Evolutionary conservation across 2,888 invertebrate species (phyloP), one percentile per base, ranked within the genome.

Genomic region (Drosophila birchii): DNA sequence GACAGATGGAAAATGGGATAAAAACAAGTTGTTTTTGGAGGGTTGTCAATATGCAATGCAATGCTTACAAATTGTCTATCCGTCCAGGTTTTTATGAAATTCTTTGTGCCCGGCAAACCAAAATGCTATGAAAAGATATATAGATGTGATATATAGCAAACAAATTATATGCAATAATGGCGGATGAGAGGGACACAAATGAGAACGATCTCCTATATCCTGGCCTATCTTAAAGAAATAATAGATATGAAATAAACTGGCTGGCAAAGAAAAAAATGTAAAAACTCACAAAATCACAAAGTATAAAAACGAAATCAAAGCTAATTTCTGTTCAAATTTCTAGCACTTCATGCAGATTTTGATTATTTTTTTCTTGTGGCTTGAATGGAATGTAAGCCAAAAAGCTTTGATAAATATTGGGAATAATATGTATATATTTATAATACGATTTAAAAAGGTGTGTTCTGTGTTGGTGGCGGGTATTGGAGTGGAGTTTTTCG

Each of bases 11-110:
- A 29, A 34, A 34, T 20, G 20, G 67, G 67, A 12, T 32, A 43
- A n/a, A 56, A 49, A 68, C 69, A 68, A 49, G 61, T 16, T 34
- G 36, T 51, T 71, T 36, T 36, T 12, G 61, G 60, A 57, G 61
- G 67, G 47, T 63, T 44, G 47, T 74, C 67, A 63, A 66, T 47
- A 72, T 59, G 66, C 69, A 82, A 71, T 81, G 62, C 62, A 82
- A 80, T 80, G 86, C 91, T 91, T 91, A 91, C 91, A 90, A 90
- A 89, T 83, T 86, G 82, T 84, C 81, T 88, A 81, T 90, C 90
- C 83, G 89, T 90, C 80, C 90, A 87, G 73, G 87, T 86, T 88
- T 91, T 89, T 79, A 86, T 86, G 85, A 91, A 89, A 84, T 80
- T 86, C 81, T 91, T 89, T 76, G 91, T 85, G 85, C 89, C 91